Evolutionary conservation across 2,113 vertebrate genomes (phyloP).

Genomic region (Myiagra hebetior): DNA sequence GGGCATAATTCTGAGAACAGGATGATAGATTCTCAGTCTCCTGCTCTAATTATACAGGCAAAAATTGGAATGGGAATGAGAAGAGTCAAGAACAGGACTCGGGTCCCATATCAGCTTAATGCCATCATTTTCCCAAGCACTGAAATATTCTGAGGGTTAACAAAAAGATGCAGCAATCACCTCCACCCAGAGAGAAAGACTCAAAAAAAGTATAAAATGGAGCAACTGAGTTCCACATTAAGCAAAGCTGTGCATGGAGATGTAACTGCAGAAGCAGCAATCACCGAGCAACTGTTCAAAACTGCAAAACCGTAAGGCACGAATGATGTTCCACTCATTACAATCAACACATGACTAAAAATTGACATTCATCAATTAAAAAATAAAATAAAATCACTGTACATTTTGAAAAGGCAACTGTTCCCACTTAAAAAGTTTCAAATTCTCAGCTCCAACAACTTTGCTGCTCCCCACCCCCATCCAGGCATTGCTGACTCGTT

Average conservation of each 20-base stretch:
- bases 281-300: background rate
- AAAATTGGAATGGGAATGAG: background rate
- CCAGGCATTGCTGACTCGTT: background rate
- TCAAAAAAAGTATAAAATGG: background rate
- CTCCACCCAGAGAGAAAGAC: background rate
- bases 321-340: background rate
- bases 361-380: constrained; percentile 28
- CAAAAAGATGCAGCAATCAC: background rate
- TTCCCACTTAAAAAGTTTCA: background rate
- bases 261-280: background rate
- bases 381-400: background rate
- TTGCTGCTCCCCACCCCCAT: background rate
- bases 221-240: background rate
- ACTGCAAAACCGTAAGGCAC: background rate
- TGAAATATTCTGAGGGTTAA: background rate
- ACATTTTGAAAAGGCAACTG: constrained; percentile 54
- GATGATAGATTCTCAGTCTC: background rate
- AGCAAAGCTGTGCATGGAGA: background rate
- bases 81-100: background rate
- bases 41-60: constrained; percentile 26
- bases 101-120: background rate
- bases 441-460: background rate
- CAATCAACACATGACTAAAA: background rate
- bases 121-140: background rate
- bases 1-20: constrained; percentile 15